These are phyloP conservation scores for Glaucidium brasilianum DNA, from an alignment of 2,113 vertebrate species.

Conservation along the genomic window DNA sequence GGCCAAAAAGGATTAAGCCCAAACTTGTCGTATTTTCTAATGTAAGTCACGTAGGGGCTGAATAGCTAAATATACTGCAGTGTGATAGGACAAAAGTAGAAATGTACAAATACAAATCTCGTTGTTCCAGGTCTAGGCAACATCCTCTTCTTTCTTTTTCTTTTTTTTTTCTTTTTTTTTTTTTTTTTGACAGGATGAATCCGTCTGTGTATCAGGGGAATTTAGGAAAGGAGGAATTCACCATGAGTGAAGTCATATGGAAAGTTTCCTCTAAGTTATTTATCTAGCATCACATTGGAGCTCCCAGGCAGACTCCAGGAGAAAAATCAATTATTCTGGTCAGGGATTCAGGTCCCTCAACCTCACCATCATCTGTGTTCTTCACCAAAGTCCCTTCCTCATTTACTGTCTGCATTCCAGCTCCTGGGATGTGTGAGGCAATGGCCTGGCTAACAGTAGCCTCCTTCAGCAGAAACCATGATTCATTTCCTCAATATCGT, in stretches of 20 bases:
- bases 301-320: neutral
- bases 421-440: neutral
- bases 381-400: neutral
- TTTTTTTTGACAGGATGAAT: neutral
- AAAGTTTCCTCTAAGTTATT: neutral
- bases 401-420: neutral
- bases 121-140: neutral
- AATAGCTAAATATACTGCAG: neutral
- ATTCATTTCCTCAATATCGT: conserved; percentile 43
- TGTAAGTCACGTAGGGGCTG: neutral
- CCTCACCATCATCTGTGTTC: neutral
- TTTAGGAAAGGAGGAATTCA: neutral
- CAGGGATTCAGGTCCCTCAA: neutral
- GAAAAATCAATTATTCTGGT: neutral
- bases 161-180: too few relatives aligned
- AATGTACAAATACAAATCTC: neutral
- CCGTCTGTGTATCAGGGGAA: neutral
- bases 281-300: neutral
- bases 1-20: neutral
- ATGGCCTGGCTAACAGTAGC: neutral
- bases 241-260: neutral
- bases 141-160: neutral
- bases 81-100: neutral
- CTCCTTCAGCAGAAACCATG: neutral
- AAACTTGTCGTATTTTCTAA: neutral